phyloP scores from a whole-genome alignment of 2,113 vertebrate genomes.

The Notothenia coriiceps region DNA sequence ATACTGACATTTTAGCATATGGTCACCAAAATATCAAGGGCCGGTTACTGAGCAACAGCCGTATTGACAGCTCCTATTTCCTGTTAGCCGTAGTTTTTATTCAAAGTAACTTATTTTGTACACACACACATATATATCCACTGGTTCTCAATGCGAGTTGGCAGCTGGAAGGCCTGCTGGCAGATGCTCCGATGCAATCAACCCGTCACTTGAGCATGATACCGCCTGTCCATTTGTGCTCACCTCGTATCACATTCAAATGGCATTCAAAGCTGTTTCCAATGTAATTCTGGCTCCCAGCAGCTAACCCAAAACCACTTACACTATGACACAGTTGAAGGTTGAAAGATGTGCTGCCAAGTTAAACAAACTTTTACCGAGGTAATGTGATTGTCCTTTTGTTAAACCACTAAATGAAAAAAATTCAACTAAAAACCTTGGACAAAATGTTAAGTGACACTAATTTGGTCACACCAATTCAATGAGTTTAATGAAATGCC shows the following conservation, averaged over 20 bases:
- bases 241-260: slow-evolving; percentile 63
- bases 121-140: neutral
- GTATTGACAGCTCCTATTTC: slow-evolving; percentile 6
- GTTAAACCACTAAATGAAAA: neutral
- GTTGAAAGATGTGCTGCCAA: slow-evolving; percentile 20
- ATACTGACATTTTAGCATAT: neutral
- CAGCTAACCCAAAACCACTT: slow-evolving; percentile 26
- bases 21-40: neutral
- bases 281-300: slow-evolving; percentile 31
- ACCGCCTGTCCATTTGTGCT: slow-evolving; percentile 49
- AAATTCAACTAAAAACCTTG: neutral
- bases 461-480: slow-evolving; percentile 61
- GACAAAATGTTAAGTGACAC: slow-evolving; percentile 52
- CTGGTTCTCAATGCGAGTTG: slow-evolving; percentile 31
- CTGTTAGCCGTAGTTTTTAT: slow-evolving; percentile 10
- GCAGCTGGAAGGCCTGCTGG: slow-evolving; percentile 59
- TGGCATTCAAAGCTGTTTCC: slow-evolving; percentile 54
- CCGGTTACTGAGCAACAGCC: neutral
- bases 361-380: slow-evolving; percentile 32
- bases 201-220: slow-evolving; percentile 53
- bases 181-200: slow-evolving; percentile 67
- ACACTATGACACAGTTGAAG: slow-evolving; percentile 19
- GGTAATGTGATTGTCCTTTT: slow-evolving; percentile 14
- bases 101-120: neutral
- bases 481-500: slow-evolving; percentile 53